These are phyloP conservation scores for Zophobas morio DNA, from an alignment of 1,140 invertebrate species.

Conservation along the genomic window DNA sequence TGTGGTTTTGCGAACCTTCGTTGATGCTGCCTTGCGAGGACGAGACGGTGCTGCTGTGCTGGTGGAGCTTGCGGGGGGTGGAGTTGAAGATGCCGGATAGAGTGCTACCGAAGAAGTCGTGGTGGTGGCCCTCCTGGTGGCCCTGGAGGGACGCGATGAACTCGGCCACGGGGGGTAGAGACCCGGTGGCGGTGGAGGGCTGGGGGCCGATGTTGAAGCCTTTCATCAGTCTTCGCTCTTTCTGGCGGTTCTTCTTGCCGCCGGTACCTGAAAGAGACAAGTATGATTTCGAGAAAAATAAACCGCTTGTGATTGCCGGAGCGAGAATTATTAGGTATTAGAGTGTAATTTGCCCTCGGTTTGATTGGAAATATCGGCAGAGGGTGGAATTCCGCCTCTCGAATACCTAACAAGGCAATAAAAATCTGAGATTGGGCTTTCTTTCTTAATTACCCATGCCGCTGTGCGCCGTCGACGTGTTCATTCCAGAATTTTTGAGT, in stretches of 20 bases:
- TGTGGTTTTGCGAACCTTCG: conserved; percentile 59
- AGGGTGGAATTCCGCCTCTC: background rate
- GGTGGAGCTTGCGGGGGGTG: conserved; percentile 63
- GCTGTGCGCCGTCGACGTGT: conserved; percentile 83
- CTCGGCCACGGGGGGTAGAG: conserved; percentile 82
- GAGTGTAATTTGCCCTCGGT: no score
- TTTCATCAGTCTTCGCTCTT: conserved; percentile 93
- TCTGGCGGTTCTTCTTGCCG: conserved; percentile 94
- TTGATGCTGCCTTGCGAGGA: conserved; percentile 67
- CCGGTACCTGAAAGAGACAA: conserved; percentile 77
- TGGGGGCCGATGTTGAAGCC: conserved; percentile 90
- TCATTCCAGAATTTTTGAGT: conserved; percentile 93
- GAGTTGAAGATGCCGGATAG: conserved; percentile 68
- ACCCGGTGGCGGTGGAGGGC: conserved; percentile 73
- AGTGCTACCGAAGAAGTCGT: conserved; percentile 70
- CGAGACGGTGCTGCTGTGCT: conserved; percentile 65
- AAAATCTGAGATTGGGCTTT: conserved; percentile 18
- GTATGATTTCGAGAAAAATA: no score
- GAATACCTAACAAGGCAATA: conserved; percentile 1
- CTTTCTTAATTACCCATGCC: conserved; percentile 71
- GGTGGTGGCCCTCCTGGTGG: conserved; percentile 67
- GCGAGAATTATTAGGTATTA: no score
- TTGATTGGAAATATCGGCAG: no score
- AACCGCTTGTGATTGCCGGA: no score
- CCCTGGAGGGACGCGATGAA: conserved; percentile 80